Percentiles rank a stretch among this genome's conserved stretches.
These are phyloP conservation scores for Tachina fera DNA, from an alignment of 2,888 invertebrate species.

Conservation along the genomic window DNA sequence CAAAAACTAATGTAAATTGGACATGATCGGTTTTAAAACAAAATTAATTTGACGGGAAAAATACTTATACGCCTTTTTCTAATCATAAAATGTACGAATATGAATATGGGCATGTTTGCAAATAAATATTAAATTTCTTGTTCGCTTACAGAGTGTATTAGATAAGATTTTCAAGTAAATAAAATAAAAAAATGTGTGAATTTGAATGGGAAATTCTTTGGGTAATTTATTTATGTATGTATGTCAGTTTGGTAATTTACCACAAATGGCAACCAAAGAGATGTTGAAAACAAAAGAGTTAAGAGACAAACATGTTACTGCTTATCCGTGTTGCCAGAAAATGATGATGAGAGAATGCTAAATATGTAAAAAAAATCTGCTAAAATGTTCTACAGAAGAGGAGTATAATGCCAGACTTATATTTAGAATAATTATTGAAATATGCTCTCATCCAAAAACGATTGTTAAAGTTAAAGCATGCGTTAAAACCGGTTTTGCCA, in stretches of 20 bases:
- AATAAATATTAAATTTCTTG: conserved; percentile 25
- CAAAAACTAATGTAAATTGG: conserved; percentile 54
- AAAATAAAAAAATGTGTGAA: neutral
- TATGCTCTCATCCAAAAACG: too few species aligned
- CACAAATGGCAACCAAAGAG: conserved; percentile 10
- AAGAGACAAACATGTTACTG: conserved; percentile 26
- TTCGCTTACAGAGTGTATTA: neutral
- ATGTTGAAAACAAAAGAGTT: conserved; percentile 48
- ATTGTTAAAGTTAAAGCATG: too few species aligned
- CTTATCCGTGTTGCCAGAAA: too few species aligned
- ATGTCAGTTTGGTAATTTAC: neutral
- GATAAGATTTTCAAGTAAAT: conserved; percentile 17
- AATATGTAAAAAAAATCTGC: too few species aligned
- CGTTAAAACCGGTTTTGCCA: too few species aligned
- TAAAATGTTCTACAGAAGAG: too few species aligned
- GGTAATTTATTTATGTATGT: neutral
- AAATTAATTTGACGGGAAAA: conserved; percentile 46
- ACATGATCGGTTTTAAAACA: conserved; percentile 45
- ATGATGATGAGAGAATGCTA: too few species aligned
- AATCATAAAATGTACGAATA: conserved; percentile 24
- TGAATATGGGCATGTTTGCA: conserved; percentile 25
- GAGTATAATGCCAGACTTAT: too few species aligned
- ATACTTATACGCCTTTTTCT: conserved; percentile 27
- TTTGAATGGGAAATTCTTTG: conserved; percentile 11
- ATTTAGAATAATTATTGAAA: too few species aligned